phyloP scores from a whole-genome alignment of 2,888 invertebrate species.

The Galerucella calmariensis region DNA sequence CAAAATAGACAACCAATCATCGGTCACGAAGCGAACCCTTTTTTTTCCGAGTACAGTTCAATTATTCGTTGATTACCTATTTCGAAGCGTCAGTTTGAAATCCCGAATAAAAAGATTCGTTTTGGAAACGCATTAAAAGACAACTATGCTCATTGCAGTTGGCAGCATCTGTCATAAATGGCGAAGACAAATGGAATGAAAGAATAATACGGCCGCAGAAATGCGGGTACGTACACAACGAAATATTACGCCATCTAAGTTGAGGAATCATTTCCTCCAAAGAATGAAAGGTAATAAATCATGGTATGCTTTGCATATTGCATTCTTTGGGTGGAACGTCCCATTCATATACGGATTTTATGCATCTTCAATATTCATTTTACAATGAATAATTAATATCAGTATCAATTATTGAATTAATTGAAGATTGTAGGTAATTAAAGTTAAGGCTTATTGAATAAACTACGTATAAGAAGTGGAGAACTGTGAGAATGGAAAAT shows the following conservation, averaged over 20 bases:
- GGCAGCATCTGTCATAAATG: slow-evolving; percentile 8
- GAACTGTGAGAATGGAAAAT: too few relatives aligned
- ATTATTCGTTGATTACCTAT: background rate
- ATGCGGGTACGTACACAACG: background rate
- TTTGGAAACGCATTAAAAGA: background rate
- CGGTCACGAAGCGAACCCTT: too few relatives aligned
- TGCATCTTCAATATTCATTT: background rate
- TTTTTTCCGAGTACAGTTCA: background rate
- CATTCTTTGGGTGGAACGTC: background rate
- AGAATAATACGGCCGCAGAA: background rate
- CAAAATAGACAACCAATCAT: too few relatives aligned
- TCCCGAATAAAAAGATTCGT: background rate
- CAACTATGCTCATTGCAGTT: background rate
- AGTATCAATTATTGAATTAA: too few relatives aligned
- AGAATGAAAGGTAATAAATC: slow-evolving; percentile 18
- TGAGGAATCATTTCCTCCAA: background rate
- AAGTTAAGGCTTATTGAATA: too few relatives aligned
- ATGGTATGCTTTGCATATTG: slow-evolving; percentile 6
- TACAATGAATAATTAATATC: background rate
- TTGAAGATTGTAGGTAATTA: too few relatives aligned
- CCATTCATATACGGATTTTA: background rate
- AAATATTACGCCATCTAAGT: background rate
- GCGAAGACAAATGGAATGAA: slow-evolving; percentile 7
- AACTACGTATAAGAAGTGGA: too few relatives aligned
- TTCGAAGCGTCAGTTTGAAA: too few relatives aligned